Base-by-base conservation (phyloP, 53 echinoderm and acorn worm species). In the Hippasteria phrygiana region DNA sequence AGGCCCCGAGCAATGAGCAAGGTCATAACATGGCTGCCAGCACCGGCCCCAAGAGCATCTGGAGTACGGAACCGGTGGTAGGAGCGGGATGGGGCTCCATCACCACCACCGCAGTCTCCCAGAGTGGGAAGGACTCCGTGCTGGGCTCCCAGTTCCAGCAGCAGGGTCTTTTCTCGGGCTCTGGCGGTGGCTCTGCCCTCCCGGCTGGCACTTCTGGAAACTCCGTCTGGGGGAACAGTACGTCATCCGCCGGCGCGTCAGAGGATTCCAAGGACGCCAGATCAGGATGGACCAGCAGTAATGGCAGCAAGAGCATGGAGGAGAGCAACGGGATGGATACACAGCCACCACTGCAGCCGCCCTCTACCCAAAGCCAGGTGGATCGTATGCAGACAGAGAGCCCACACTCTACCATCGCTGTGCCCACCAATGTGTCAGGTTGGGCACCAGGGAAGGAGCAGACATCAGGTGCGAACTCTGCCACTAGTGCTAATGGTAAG, bases 31-130 rank as follows among this genome's bases (percentile, higher is more conserved):
- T n/a, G n/a, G n/a, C n/a, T 39, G 31, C 22, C 14, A 13, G 46
- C 36, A 64, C 43, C 28, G 63, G 77, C 63, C 46, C 87, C 18
- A 82, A 79, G 43, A 56, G 34, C 69, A 80, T 91, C 54, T 90
- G 93, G 90, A 90, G 83, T 28, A 88, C 29, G 47, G 81, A 37
- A 10, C 26, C 47, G 56, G n/a, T n/a, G n/a, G n/a, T n/a, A n/a
- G n/a, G n/a, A n/a, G 89, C 73, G 33, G 86, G 94, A 59, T 91
- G 91, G 84, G 94, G 94, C 35, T 77, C 88, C 75, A 91, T 91
- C 72, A 87, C 91, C 63, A 78, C 94, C 35, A 77, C 81, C 14
- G 69, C 91, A 34, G 50, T 66, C 48, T 26, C 87, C 16, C n/a
- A n/a, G n/a, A n/a, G n/a, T n/a, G 77, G 88, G 14, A 88, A 88